Evolutionary conservation across 2,797 vertebrate species (phyloP).

Genomic region (Echeneis naucrates): DNA sequence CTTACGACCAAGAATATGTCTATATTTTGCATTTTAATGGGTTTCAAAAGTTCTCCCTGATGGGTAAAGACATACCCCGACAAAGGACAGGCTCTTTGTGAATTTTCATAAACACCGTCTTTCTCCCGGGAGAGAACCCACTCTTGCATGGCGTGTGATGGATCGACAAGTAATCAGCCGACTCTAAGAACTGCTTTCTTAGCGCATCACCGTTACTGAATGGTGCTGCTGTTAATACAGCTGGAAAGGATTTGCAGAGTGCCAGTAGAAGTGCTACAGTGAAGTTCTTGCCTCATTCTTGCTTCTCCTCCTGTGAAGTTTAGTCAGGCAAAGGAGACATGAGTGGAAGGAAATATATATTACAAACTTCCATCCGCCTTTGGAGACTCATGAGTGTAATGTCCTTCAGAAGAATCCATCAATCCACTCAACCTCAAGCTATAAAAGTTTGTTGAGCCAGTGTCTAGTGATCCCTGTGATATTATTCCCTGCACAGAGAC

Average conservation of each 20-base stretch:
- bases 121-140: slow-evolving; percentile 26
- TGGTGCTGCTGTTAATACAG: slow-evolving; percentile 66
- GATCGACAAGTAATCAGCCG: slow-evolving; percentile 61
- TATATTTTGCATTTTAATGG: slow-evolving; percentile 70
- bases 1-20: slow-evolving; percentile 28
- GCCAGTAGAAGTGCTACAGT: slow-evolving; percentile 54
- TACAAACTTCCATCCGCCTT: slow-evolving; percentile 62
- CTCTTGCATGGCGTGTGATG: neutral
- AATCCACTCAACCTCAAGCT: slow-evolving; percentile 52
- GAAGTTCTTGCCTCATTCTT: slow-evolving; percentile 46
- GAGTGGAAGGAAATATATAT: slow-evolving; percentile 69
- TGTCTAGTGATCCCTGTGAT: slow-evolving; percentile 52
- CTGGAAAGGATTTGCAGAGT: slow-evolving; percentile 66
- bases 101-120: slow-evolving; percentile 61
- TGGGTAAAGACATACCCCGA: slow-evolving; percentile 50
- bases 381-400: slow-evolving; percentile 58
- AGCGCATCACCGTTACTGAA: slow-evolving; percentile 53
- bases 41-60: slow-evolving; percentile 46
- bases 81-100: slow-evolving; percentile 33
- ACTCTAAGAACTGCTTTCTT: slow-evolving; percentile 64
- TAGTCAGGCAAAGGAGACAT: slow-evolving; percentile 69
- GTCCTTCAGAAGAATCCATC: slow-evolving; percentile 64
- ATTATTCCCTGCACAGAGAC: slow-evolving; percentile 17
- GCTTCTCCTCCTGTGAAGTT: slow-evolving; percentile 52
- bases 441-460: slow-evolving; percentile 54